These are phyloP conservation scores for Anguilla rostrata DNA, from an alignment of 2,113 vertebrate species.

Conservation along the genomic window DNA sequence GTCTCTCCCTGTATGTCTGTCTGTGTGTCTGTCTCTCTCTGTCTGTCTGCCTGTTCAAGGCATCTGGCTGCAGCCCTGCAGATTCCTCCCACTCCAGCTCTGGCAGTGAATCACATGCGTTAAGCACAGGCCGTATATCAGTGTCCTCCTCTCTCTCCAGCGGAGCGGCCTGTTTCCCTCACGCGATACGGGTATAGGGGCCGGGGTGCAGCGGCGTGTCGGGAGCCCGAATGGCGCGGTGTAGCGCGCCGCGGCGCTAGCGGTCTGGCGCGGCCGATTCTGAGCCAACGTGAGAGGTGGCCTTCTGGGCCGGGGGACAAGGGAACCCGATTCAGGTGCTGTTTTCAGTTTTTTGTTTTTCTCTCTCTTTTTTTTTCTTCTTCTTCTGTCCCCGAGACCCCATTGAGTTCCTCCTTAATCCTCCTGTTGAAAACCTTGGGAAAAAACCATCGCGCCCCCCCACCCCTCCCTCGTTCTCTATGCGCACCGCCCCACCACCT, in stretches of 20 bases:
- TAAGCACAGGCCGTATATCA: conserved; percentile 50
- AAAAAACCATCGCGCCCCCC: conserved; percentile 45
- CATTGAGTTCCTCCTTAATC: conserved; percentile 72
- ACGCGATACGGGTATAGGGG: conserved; percentile 58
- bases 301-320: conserved; percentile 44
- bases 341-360: conserved; percentile 57
- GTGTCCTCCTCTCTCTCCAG: conserved; percentile 59
- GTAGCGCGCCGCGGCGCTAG: conserved; percentile 53
- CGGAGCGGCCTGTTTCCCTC: conserved; percentile 60
- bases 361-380: too few relatives aligned
- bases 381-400: conserved; percentile 33
- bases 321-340: conserved; percentile 50
- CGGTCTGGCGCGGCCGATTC: conserved; percentile 57
- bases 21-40: too few relatives aligned
- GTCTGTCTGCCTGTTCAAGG: background rate
- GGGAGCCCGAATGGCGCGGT: background rate
- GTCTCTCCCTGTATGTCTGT: too few relatives aligned
- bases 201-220: conserved; percentile 63
- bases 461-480: background rate
- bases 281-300: conserved; percentile 61
- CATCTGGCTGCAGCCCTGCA: background rate
- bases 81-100: background rate
- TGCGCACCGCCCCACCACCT: background rate
- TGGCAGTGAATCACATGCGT: conserved; percentile 25
- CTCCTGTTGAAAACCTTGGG: conserved; percentile 72